Base-by-base conservation (phyloP, 2,113 vertebrate species). In the Rynchops niger region DNA sequence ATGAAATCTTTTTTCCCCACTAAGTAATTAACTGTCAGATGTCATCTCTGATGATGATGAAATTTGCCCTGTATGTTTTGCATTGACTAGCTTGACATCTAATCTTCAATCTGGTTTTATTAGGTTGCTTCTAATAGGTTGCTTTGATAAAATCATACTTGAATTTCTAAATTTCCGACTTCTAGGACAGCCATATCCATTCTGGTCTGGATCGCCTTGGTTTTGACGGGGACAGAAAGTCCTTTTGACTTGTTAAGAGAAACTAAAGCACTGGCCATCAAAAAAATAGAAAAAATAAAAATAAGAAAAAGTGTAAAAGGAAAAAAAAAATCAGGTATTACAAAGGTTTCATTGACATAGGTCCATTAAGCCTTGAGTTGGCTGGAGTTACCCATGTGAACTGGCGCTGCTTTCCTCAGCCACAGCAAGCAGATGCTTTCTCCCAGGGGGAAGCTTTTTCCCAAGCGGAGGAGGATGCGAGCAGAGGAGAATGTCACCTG, bases 381-480 rank as follows among this genome's bases (percentile, higher is more conserved):
- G 49, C 66, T 47, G 0, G 2, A n/a, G 38, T 26, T 22, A 10
- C 53, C 74, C 15, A 1, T 1, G 40, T 8, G 36, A 34, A 23
- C 12, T 40, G 55, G 55, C 3, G 11, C 43, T 32, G 58, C 45
- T 36, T 69, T 32, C 56, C 52, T 15, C 20, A 22, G 43, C 53
- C 36, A 6, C 65, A n/a, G 67, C 40, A 26, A 55, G 59, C 65
- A 38, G 81, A 49, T 6, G 19, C 66, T 62, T 65, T 66, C 66
- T 62, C 38, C 34, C 2, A 27, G 10, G 34, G 38, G 63, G 81
- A 43, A n/a, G 38, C 17, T 1, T 22, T 69, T 47, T 62, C 63
- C 49, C 16, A 3, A 5, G 53, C 16, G 16, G 53, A 55, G 16
- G 52, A 53, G 52, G 30, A 29, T 1, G 2, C 3, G 4, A 11